Percentiles rank a stretch among this genome's conserved stretches.
These are phyloP conservation scores for Pseudomyrmex pallidus DNA, from an alignment of 1,140 invertebrate genomes.

Conservation along the genomic window DNA sequence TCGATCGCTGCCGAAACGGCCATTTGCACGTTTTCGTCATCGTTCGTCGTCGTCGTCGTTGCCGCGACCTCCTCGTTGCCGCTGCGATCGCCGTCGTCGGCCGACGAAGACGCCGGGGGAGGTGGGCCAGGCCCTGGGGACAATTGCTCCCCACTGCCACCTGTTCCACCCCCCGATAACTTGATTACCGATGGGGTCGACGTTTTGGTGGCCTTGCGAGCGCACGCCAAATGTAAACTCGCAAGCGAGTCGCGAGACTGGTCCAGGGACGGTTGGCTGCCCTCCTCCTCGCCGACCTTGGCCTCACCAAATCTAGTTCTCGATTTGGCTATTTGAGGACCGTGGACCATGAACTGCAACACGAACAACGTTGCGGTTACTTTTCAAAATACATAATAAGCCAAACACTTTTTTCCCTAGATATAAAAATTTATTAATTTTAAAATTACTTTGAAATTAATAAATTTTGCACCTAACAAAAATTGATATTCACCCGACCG, in stretches of 20 bases:
- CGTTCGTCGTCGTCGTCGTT: slow-evolving; percentile 13
- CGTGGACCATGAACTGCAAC: slow-evolving; percentile 79
- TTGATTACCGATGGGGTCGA: slow-evolving; percentile 83
- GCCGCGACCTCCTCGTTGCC: slow-evolving; percentile 30
- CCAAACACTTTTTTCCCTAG: too few species aligned
- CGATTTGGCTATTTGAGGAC: slow-evolving; percentile 81
- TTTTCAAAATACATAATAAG: background rate
- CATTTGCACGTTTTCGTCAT: slow-evolving; percentile 25
- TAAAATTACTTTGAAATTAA: too few species aligned
- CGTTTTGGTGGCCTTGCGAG: slow-evolving; percentile 82
- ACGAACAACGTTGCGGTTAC: slow-evolving; percentile 23
- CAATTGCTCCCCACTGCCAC: slow-evolving; percentile 77
- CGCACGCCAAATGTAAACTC: slow-evolving; percentile 73
- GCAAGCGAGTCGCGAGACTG: slow-evolving; percentile 50
- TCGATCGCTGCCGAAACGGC: slow-evolving; percentile 15
- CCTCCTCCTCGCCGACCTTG: slow-evolving; percentile 52
- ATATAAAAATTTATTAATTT: too few species aligned
- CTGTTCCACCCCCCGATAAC: slow-evolving; percentile 83
- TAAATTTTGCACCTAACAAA: too few species aligned
- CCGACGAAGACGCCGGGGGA: slow-evolving; percentile 64
- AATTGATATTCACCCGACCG: too few species aligned
- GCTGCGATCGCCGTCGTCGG: slow-evolving; percentile 18
- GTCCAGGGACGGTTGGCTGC: slow-evolving; percentile 42
- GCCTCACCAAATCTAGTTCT: slow-evolving; percentile 50
- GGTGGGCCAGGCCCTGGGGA: slow-evolving; percentile 79